Base-by-base conservation (phyloP, 2,797 vertebrate species). In the Varecia variegata region DNA sequence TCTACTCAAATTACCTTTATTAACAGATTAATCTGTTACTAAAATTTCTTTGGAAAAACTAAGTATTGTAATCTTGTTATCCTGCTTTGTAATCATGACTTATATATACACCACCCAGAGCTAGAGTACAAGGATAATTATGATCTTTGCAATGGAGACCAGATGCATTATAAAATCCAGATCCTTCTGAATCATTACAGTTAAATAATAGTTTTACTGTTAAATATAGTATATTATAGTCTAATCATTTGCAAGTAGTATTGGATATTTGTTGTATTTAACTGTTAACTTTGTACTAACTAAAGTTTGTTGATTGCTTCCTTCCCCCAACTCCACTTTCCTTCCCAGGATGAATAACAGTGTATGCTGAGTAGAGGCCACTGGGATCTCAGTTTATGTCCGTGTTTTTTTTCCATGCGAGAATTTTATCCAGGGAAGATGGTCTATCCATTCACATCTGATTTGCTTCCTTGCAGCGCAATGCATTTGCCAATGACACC, bases 401-500 rank as follows among this genome's bases (percentile, higher is more conserved):
- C 2, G 0, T 62, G 21, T 45, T 32, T 82, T 45, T 45, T 77
- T 74, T 52, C 25, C 9, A 10, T 0, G 0, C 43, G 56, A 84
- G n/a, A 85, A 54, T 92, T 93, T 89, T 65, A 11, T 85, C 68
- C 65, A 21, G 25, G 43, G 12, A 86, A 27, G 32, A 45, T 11
- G 25, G 3, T 17, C 52, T 62, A 1, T 88, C 14, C 25, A 27
- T 70, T 92, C 5, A 13, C 14, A 38, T 95, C 38, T 50, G 3
- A 83, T 86, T 90, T 93, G 0, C 4, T 94, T 96, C 68, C 83
- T 97, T 84, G 32, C 96, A 99, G 99, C 99, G 99, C 97, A 99
- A 99, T 15, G 99, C 99, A 5, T 99, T 99, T 96, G 99, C 99
- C 60, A 99, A 99, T 15, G 99, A 99, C 97, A 99, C 99, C 14